phyloP scores from a whole-genome alignment of 2,797 vertebrate species.

The Lithobates sylvaticus region DNA sequence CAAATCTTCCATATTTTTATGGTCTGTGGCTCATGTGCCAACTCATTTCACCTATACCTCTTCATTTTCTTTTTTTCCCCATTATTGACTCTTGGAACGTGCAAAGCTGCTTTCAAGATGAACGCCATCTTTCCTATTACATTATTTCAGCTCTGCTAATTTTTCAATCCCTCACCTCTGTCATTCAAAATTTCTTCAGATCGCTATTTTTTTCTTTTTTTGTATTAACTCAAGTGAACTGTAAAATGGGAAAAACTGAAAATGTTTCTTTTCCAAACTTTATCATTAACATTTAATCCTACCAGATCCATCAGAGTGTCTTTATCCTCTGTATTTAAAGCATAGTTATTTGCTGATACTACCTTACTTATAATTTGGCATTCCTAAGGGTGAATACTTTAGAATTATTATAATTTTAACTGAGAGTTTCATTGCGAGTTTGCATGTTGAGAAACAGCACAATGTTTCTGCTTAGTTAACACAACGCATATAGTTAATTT shows the following conservation, averaged over 20 bases:
- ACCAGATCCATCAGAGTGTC: conserved; percentile 22
- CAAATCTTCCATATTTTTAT: conserved; percentile 38
- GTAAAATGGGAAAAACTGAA: conserved; percentile 62
- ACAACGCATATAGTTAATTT: neutral
- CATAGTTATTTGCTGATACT: neutral
- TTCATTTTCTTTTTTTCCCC: conserved; percentile 56
- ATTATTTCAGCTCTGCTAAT: conserved; percentile 64
- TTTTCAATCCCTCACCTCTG: conserved; percentile 62
- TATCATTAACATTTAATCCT: conserved; percentile 56
- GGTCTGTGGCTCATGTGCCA: conserved; percentile 46
- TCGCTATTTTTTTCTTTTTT: conserved; percentile 57
- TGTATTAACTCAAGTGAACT: conserved; percentile 61
- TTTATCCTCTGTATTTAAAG: conserved; percentile 25
- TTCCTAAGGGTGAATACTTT: neutral
- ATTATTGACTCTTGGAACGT: conserved; percentile 53
- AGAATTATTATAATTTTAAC: neutral
- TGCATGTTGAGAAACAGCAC: neutral
- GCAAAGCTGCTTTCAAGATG: conserved; percentile 46
- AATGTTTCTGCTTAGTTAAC: neutral
- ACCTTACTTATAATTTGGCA: neutral
- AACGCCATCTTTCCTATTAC: conserved; percentile 56
- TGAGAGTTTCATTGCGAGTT: neutral
- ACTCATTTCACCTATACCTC: conserved; percentile 41
- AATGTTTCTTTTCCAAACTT: conserved; percentile 57
- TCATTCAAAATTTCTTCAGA: conserved; percentile 61